Percentiles rank a stretch among this genome's conserved stretches.
Conservation (phyloP, 2,113 vertebrate species). For the Ochotona curzoniae region DNA sequence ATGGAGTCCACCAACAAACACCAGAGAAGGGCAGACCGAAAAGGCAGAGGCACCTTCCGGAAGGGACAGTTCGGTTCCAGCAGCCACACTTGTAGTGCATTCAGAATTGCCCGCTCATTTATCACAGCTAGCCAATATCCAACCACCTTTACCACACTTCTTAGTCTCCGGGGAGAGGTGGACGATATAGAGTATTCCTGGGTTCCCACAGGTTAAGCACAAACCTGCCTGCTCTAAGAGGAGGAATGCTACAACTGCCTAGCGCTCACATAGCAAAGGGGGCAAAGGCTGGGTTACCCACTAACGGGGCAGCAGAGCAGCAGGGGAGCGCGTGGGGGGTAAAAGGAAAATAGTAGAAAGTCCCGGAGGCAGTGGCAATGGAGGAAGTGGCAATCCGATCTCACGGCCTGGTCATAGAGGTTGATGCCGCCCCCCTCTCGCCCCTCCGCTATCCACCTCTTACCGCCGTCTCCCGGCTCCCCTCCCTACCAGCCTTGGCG, state of each 20-base stretch:
- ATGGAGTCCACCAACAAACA: neutral
- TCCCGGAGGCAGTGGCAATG: conserved; percentile 7
- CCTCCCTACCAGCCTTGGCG: neutral
- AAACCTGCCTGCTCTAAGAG: neutral
- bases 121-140: neutral
- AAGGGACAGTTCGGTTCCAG: neutral
- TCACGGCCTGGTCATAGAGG: neutral
- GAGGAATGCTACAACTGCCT: neutral
- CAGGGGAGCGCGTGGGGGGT: rapidly evolving
- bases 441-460: neutral
- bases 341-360: conserved; percentile 26
- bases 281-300: conserved; percentile 24
- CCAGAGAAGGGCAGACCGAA: neutral
- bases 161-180: neutral
- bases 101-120: conserved; percentile 17
- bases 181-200: neutral
- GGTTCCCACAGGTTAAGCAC: neutral
- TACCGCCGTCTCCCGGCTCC: neutral
- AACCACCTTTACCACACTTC: neutral
- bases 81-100: neutral
- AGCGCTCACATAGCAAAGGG: neutral
- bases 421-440: neutral
- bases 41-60: neutral
- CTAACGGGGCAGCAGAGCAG: rapidly evolving
- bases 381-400: neutral